These are phyloP conservation scores for Pipa parva DNA, from an alignment of 2,113 vertebrate species.

Conservation along the genomic window DNA sequence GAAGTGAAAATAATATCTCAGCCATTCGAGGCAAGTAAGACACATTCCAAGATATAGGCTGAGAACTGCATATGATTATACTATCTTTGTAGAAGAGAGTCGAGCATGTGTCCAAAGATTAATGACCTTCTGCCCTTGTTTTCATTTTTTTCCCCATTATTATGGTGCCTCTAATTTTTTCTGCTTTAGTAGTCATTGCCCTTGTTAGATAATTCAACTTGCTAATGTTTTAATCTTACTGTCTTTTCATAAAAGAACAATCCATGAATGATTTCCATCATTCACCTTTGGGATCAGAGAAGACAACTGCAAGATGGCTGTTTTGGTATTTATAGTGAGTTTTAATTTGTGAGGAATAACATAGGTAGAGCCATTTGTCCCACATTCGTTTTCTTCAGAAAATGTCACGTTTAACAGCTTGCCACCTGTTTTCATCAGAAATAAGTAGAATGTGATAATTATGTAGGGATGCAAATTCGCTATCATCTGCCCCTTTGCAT, in stretches of 20 bases:
- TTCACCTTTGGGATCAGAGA: neutral
- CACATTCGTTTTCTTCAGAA: constrained; percentile 16
- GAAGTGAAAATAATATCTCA: neutral
- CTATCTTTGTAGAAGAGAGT: constrained; percentile 5
- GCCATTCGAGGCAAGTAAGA: neutral
- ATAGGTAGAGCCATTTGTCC: neutral
- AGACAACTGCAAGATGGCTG: neutral
- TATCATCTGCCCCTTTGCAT: neutral
- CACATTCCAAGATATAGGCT: constrained; percentile 3
- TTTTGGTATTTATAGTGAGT: neutral
- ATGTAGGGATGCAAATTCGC: constrained; percentile 10
- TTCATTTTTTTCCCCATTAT: neutral
- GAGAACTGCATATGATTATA: constrained; percentile 17
- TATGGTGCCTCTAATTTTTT: constrained; percentile 5
- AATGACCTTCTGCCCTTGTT: constrained; percentile 26
- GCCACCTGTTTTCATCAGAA: constrained; percentile 20
- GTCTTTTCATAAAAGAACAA: neutral
- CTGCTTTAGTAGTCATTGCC: neutral
- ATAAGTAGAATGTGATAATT: constrained; percentile 31
- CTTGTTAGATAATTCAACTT: constrained; percentile 1
- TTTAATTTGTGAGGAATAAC: neutral
- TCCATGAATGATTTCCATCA: neutral
- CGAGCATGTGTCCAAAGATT: constrained; percentile 22
- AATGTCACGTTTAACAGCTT: constrained; percentile 28
- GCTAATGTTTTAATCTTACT: neutral